Evolutionary conservation across 2,113 vertebrate species (phyloP).

Genomic region (Alaudala cheleensis): DNA sequence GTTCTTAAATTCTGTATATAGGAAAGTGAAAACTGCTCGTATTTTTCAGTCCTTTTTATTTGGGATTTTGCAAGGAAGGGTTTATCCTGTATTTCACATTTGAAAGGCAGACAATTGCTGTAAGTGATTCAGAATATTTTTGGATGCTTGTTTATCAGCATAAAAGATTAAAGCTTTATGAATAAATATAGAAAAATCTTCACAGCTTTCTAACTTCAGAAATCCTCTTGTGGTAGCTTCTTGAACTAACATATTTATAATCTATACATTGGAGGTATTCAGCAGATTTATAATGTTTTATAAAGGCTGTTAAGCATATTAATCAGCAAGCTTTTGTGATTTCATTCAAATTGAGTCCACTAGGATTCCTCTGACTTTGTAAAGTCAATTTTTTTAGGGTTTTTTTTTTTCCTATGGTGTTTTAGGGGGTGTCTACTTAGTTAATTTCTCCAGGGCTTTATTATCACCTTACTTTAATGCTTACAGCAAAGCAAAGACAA

Average conservation of each 20-base stretch:
- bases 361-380: background rate
- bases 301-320: background rate
- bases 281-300: background rate
- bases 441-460: background rate
- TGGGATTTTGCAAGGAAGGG: background rate
- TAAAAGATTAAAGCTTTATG: slow-evolving; percentile 18
- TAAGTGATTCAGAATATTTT: slow-evolving; percentile 14
- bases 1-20: slow-evolving; percentile 13
- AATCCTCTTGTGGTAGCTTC: slow-evolving; percentile 7
- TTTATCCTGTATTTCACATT: slow-evolving; percentile 1
- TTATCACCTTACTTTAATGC: background rate
- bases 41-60: background rate
- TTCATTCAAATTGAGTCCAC: background rate
- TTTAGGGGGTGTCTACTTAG: background rate
- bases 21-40: background rate
- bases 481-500: background rate
- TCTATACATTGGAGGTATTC: slow-evolving; percentile 1
- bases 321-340: background rate
- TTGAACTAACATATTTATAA: slow-evolving; percentile 21
- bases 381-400: background rate
- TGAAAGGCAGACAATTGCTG: slow-evolving; percentile 36
- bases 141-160: background rate
- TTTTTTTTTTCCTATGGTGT: background rate
- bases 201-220: slow-evolving; percentile 18
- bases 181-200: background rate